phyloP scores from a whole-genome alignment of 1,140 invertebrate genomes.

The Whitmania pigra region DNA sequence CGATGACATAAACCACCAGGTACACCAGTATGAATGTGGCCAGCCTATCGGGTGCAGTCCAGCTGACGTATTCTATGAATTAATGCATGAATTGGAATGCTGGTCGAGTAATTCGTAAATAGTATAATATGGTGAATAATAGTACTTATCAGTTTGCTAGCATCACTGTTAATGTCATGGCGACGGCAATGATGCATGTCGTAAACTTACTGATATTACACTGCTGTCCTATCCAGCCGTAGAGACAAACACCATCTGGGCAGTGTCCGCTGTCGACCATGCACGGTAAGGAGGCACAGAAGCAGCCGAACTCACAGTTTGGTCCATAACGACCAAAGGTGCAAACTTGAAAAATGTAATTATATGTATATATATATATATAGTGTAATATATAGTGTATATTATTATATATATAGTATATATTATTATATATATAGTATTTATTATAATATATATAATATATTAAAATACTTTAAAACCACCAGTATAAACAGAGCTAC shows the following conservation, averaged over 20 bases:
- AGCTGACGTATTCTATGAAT: not conserved
- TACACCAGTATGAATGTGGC: not conserved
- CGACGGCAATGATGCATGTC: not conserved
- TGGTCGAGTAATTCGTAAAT: too few species aligned
- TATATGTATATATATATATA: too few species aligned
- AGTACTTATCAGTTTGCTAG: too few species aligned
- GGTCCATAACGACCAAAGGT: not conserved
- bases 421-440: too few species aligned
- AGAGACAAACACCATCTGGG: not conserved
- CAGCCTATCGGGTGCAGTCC: not conserved
- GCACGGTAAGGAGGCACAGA: not conserved
- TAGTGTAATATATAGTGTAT: too few species aligned
- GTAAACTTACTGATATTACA: conserved; percentile 1
- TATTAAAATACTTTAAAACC: not conserved
- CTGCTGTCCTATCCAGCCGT: not conserved
- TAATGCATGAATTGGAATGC: too few species aligned
- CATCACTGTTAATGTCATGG: too few species aligned
- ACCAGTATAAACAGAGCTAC: not conserved
- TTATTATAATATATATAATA: too few species aligned
- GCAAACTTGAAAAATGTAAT: not conserved
- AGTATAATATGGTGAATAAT: too few species aligned
- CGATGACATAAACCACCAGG: not conserved
- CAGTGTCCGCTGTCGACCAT: not conserved
- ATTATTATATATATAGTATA: too few species aligned
- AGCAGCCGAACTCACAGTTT: conserved; percentile 8